phyloP scores from a whole-genome alignment of 2,797 vertebrate genomes.

The Falco berigora region DNA sequence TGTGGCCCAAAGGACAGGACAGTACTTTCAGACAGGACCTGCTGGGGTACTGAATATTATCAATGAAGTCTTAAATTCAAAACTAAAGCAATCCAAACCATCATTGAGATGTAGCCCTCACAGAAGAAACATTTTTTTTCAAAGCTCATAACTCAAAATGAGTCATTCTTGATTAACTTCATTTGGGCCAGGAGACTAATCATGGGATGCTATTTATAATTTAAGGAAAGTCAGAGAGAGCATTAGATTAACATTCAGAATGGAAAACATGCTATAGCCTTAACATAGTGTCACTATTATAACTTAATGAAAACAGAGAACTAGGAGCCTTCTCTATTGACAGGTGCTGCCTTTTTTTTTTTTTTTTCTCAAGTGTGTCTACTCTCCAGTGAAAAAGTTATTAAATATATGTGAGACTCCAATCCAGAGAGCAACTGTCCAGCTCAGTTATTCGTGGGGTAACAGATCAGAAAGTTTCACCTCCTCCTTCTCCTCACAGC shows the following conservation, averaged over 20 bases:
- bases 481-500: slow-evolving; percentile 59
- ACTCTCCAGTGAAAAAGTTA: neutral
- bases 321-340: neutral
- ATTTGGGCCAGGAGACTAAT: slow-evolving; percentile 38
- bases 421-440: slow-evolving; percentile 49
- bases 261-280: neutral
- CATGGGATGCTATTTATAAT: slow-evolving; percentile 23
- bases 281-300: neutral
- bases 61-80: neutral
- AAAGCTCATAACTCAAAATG: slow-evolving; percentile 6
- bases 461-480: neutral
- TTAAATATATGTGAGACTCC: slow-evolving; percentile 29
- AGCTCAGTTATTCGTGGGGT: neutral
- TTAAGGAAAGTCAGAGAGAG: slow-evolving; percentile 15
- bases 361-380: neutral
- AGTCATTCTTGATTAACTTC: slow-evolving; percentile 31
- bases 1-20: neutral
- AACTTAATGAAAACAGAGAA: neutral
- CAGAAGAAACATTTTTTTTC: slow-evolving; percentile 11
- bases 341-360: neutral
- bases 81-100: neutral
- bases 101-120: neutral
- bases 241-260: slow-evolving; percentile 6
- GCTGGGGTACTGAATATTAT: neutral
- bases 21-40: neutral